Evolutionary conservation across 2,797 vertebrate genomes (phyloP), one percentile per base, ranked within the genome.

Genomic region (Labroides dimidiatus): DNA sequence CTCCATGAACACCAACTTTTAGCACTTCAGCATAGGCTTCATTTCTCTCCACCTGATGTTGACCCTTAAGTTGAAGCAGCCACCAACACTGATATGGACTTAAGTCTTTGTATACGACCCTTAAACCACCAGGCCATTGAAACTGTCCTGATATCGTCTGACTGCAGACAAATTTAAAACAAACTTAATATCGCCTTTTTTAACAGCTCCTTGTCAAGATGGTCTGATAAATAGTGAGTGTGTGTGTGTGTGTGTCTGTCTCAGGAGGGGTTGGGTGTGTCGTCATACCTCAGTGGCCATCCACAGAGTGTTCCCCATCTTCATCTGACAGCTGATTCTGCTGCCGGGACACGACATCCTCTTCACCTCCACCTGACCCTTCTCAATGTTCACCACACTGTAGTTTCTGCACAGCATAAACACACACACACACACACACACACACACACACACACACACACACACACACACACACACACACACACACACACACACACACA

Each of bases 311-410:
- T 92, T 97, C 57, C 94, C 95, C 64, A 96, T 92, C 88, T 97
- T 98, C 75, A 98, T 88, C 48, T 97, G 98, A 77, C 96, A 96
- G 92, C 95, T 96, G 3, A 98, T 92, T 65, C 76, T 94, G 86
- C 95, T 92, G 24, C 98, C 98, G 0, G 95, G 93, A 60, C 97
- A 98, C 30, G 80, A 77, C 95, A 98, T 96, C 78, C 93, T 92
- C 87, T 95, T 95, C 64, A 97, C 97, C 72, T 98, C 97, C 87
- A 96, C 71, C 58, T 95, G 92, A 39, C 97, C 98, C 52, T 96
- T 98, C 83, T 96, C 95, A 0, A 96, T 91, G 65, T 99, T 98
- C 75, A 97, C 96, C 85, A 99, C 95, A 0, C 96, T 96, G 93
- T 99, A 99, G 91, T 95, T 98, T 86, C 98, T 99, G 27, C 19